Evolutionary conservation across 2,797 vertebrate genomes (phyloP).

Genomic region (Heterohyrax brucei): DNA sequence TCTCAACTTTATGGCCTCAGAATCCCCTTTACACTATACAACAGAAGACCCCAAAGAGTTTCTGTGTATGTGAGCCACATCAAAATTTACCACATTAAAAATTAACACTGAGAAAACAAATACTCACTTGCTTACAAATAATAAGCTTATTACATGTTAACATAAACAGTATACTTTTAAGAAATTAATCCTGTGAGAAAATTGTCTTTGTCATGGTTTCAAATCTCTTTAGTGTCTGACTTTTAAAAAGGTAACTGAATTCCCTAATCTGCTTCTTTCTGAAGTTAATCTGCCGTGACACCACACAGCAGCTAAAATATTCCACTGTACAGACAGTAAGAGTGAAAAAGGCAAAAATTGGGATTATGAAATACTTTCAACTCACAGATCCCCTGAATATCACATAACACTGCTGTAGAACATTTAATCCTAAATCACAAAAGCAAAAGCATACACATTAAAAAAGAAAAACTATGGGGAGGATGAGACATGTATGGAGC

Average conservation of each 20-base stretch:
- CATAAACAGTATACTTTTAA: slow-evolving; percentile 16
- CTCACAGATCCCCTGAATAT: background rate
- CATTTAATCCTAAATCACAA: slow-evolving; percentile 44
- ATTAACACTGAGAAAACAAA: slow-evolving; percentile 28
- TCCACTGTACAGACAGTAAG: slow-evolving; percentile 31
- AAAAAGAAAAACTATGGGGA: too few relatives aligned
- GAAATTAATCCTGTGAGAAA: slow-evolving; percentile 48
- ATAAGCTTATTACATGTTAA: background rate
- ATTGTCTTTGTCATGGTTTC: slow-evolving; percentile 13
- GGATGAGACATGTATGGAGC: too few relatives aligned
- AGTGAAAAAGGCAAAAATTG: slow-evolving; percentile 11
- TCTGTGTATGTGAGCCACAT: background rate
- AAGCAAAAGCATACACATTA: background rate
- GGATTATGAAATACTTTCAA: slow-evolving; percentile 30
- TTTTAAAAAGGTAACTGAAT: slow-evolving; percentile 32
- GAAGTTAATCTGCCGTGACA: background rate
- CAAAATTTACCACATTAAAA: slow-evolving; percentile 10
- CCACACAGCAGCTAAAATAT: slow-evolving; percentile 7
- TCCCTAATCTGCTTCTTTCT: slow-evolving; percentile 54
- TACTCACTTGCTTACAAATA: background rate
- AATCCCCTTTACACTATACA: slow-evolving; percentile 44
- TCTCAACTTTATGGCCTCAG: slow-evolving; percentile 9
- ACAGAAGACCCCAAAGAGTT: background rate
- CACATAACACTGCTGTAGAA: slow-evolving; percentile 49
- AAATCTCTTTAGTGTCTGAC: background rate